A percentile compares a stretch with the other conserved stretches of the same genome.
Conservation (phyloP, 2,888 invertebrate species). For the Pseudanteris insignis region DNA sequence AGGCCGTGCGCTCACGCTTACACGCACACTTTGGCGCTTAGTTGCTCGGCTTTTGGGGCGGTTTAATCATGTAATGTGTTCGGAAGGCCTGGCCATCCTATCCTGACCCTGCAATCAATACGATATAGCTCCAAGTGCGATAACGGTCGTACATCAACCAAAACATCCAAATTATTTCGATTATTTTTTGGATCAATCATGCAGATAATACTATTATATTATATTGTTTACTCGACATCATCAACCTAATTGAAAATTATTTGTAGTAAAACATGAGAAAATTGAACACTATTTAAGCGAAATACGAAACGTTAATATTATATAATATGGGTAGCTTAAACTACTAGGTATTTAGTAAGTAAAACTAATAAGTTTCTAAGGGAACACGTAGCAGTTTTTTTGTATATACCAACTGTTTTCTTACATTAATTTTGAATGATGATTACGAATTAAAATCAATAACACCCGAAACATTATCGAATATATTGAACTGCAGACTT, state of each 20-base stretch:
- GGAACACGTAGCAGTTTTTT: too few relatives aligned
- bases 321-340: too few relatives aligned
- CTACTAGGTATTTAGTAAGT: too few relatives aligned
- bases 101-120: conserved; percentile 62
- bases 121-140: conserved; percentile 62
- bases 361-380: too few relatives aligned
- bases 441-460: too few relatives aligned
- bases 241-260: too few relatives aligned
- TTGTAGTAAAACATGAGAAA: too few relatives aligned
- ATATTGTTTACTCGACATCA: not conserved
- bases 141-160: conserved; percentile 57
- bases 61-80: conserved; percentile 67
- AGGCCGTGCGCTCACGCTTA: conserved; percentile 53
- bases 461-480: too few relatives aligned
- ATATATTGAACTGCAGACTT: too few relatives aligned
- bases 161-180: conserved; percentile 47
- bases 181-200: conserved; percentile 19
- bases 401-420: too few relatives aligned
- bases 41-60: conserved; percentile 58
- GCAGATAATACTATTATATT: not conserved
- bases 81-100: conserved; percentile 60
- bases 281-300: not conserved
- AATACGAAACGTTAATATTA: not conserved
- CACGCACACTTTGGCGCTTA: conserved; percentile 45
- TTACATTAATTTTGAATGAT: too few relatives aligned